Conservation (phyloP, 2,797 vertebrate genomes). For the Erithacus rubecula region DNA sequence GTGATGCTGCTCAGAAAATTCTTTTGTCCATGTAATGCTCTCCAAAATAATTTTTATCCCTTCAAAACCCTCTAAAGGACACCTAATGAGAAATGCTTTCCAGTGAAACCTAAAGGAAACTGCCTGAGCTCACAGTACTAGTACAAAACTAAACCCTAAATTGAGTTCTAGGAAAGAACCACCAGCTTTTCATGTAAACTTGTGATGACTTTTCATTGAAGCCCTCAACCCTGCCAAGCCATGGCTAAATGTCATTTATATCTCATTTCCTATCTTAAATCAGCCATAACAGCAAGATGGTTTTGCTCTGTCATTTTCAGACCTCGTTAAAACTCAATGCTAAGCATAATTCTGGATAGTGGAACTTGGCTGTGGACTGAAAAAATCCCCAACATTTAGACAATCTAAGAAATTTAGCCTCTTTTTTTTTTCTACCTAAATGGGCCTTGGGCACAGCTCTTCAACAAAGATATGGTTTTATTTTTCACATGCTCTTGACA, state of each 20-base stretch:
- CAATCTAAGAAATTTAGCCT: not conserved
- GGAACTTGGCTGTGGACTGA: not conserved
- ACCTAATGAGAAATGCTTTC: not conserved
- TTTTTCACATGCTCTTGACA: not conserved
- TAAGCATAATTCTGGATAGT: not conserved
- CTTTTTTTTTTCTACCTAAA: not conserved
- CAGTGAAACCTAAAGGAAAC: not conserved
- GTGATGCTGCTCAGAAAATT: not conserved
- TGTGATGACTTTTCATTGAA: not conserved
- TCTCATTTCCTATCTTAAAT: not conserved
- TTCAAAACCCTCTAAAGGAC: not conserved
- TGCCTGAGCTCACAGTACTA: not conserved
- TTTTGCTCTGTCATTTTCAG: not conserved
- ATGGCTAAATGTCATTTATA: not conserved
- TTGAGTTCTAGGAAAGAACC: constrained; percentile 16
- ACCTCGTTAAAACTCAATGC: not conserved
- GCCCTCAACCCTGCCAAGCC: not conserved
- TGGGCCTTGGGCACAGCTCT: not conserved
- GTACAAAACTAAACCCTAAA: not conserved
- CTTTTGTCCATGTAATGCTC: not conserved
- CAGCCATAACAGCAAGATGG: not conserved
- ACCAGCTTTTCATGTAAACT: not conserved
- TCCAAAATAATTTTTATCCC: not conserved
- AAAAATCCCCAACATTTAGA: not conserved
- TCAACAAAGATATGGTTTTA: not conserved